Evolutionary conservation across 2,888 invertebrate species (phyloP).

Genomic region (Octonoba sinensis): DNA sequence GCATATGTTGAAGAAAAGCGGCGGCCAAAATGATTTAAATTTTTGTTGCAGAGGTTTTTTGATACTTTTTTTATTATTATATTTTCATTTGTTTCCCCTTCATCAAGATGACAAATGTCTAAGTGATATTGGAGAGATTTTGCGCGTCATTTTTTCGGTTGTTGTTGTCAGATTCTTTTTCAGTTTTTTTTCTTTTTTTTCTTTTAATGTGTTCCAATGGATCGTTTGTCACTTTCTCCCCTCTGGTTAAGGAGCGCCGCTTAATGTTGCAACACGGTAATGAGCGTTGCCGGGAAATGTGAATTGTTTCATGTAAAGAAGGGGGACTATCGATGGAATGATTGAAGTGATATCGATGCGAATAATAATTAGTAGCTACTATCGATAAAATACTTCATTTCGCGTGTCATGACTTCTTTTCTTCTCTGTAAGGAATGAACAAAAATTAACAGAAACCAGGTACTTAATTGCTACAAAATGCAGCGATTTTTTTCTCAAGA

Average conservation of each 20-base stretch:
- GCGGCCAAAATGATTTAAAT: slow-evolving; percentile 60
- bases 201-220: background rate
- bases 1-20: slow-evolving; percentile 60
- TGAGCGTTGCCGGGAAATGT: too few species aligned
- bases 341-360: slow-evolving; percentile 5
- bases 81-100: slow-evolving; percentile 26
- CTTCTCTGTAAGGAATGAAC: too few species aligned
- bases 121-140: slow-evolving; percentile 63
- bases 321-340: slow-evolving; percentile 12
- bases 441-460: too few species aligned
- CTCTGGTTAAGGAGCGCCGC: slow-evolving; percentile 1
- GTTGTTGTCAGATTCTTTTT: background rate
- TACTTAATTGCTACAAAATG: too few species aligned
- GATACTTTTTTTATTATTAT: background rate
- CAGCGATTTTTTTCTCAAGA: too few species aligned
- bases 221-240: slow-evolving; percentile 53
- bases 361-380: slow-evolving; percentile 34
- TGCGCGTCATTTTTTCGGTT: slow-evolving; percentile 36
- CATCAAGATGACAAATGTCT: slow-evolving; percentile 64
- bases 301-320: slow-evolving; percentile 18
- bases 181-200: slow-evolving; percentile 22
- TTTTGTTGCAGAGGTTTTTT: slow-evolving; percentile 39
- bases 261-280: slow-evolving; percentile 23
- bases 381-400: slow-evolving; percentile 30
- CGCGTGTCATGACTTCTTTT: too few species aligned